Evolutionary conservation across 2,888 invertebrate genomes (phyloP).

Genomic region (Heliconius aoede): DNA sequence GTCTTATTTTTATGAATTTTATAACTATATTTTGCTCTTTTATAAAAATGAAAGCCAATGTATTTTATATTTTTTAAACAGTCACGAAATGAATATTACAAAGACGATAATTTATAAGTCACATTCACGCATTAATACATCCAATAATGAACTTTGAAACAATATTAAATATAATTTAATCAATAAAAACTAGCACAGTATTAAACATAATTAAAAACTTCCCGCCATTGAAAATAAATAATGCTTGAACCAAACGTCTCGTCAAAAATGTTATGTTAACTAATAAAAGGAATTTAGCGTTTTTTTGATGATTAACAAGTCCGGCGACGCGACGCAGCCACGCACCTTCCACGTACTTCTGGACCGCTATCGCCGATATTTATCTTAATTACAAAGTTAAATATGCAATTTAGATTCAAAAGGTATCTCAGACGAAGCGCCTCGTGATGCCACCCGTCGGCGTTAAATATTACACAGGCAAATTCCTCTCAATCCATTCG

Average conservation of each 20-base stretch:
- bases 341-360: conserved; percentile 67
- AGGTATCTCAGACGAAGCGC: conserved; percentile 68
- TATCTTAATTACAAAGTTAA: conserved; percentile 80
- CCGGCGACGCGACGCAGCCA: conserved; percentile 63
- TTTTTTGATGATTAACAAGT: conserved; percentile 56
- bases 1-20: neutral
- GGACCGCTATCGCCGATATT: conserved; percentile 74
- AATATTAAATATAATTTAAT: conserved; percentile 12
- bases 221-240: conserved; percentile 39
- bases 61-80: neutral
- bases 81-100: neutral
- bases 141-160: conserved; percentile 9
- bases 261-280: conserved; percentile 12
- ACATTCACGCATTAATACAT: conserved; percentile 15
- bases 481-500: conserved; percentile 65
- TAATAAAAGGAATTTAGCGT: conserved; percentile 49
- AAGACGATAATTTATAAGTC: conserved; percentile 3
- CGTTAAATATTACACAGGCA: conserved; percentile 73
- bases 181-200: conserved; percentile 18
- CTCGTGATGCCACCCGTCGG: conserved; percentile 76
- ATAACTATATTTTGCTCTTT: neutral
- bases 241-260: conserved; percentile 42
- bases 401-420: conserved; percentile 76
- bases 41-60: neutral
- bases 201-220: conserved; percentile 35